Base-by-base conservation (phyloP, 1,140 invertebrate species). In the Micrasema longulum region DNA sequence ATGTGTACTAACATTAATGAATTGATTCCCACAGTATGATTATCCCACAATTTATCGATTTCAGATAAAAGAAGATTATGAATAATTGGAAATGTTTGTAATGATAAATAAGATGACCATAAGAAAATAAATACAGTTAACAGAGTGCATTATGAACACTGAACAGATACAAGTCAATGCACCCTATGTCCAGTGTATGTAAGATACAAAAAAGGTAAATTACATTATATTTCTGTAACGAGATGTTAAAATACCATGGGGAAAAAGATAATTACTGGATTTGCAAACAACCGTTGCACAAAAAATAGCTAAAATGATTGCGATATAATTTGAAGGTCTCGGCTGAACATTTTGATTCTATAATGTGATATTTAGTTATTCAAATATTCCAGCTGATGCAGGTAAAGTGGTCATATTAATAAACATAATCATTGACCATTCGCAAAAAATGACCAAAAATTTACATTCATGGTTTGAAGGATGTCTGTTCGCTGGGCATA, bases 31-130 rank as follows among this genome's bases (percentile, higher is more conserved):
- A 31, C 26, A 7, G 26, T 31, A 31, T 4, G n/a, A n/a, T n/a
- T n/a, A n/a, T n/a, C n/a, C n/a, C n/a, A n/a, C n/a, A n/a, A n/a
- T n/a, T n/a, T n/a, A n/a, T n/a, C 2, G 26, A 31, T 48, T 48
- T 48, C 18, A 48, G 47, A 48, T 48, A 48, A 48, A 9, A 11
- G 16, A 20, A n/a, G 47, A 48, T 14, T 48, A 31, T 18, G 1
- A 36, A 7, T 36, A 55, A 31, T 55, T 55, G 23, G 22, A 36
- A 16, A 55, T 48, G 26, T 14, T 31, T 14, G 14, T 55, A 55
- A n/a, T 55, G 52, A 55, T 55, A 55, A 36, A 55, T 48, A 55
- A 55, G 52, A 55, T 55, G 52, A 55, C 52, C 52, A 55, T 55
- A 55, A 26, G 26, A 9, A 14, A 14, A 55, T 35, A 26, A 55